A percentile compares a stretch with the other conserved stretches of the same genome.
Conservation (phyloP, 2,797 vertebrate genomes). For the Morus bassanus region DNA sequence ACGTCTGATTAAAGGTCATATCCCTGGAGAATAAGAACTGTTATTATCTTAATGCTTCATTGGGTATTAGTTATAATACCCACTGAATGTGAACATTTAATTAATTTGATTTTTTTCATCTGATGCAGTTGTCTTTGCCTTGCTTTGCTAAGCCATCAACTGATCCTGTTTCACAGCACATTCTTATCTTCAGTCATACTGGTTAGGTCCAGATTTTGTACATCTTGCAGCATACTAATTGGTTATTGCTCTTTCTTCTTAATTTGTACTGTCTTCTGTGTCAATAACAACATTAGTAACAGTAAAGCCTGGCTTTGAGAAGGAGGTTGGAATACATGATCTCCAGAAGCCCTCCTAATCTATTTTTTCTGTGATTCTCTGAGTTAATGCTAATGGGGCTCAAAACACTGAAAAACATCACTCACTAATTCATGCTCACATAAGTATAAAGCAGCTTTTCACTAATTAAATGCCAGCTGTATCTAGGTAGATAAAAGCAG, state of each 20-base stretch:
- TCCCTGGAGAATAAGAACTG: slow-evolving; percentile 8
- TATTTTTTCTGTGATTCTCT: background rate
- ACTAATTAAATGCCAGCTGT: background rate
- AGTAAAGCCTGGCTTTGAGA: background rate
- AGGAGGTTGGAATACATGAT: background rate
- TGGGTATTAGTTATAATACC: slow-evolving; percentile 16
- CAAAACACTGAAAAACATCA: background rate
- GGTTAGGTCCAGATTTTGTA: background rate
- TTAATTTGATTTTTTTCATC: slow-evolving; percentile 33
- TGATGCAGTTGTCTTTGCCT: background rate
- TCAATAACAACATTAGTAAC: background rate
- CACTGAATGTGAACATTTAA: slow-evolving; percentile 22
- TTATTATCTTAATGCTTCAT: slow-evolving; percentile 20
- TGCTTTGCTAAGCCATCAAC: background rate
- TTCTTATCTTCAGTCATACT: background rate
- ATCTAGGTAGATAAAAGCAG: background rate
- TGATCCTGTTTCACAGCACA: background rate
- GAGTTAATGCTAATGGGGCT: background rate
- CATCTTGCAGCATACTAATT: background rate
- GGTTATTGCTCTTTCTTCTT: background rate
- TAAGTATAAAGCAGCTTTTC: background rate
- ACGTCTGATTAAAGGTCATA: slow-evolving; percentile 25
- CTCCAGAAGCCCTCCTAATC: background rate
- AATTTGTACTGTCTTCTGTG: background rate
- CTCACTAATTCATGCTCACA: background rate